Base-by-base conservation (phyloP, 1,140 invertebrate genomes). In the Drosophila melanica region DNA sequence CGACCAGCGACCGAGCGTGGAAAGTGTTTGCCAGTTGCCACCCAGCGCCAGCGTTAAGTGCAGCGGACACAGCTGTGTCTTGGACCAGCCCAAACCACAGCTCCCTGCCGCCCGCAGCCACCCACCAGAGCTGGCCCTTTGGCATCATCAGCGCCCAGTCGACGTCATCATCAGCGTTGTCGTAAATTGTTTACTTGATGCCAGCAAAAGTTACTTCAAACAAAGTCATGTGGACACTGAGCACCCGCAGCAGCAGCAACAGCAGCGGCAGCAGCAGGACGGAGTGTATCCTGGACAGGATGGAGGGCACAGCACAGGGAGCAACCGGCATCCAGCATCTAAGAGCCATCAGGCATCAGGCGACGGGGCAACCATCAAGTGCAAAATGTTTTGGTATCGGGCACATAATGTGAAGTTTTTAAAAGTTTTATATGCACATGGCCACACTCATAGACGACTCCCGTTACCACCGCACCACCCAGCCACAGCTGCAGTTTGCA, bases 141-240 rank as follows among this genome's bases (percentile, higher is more conserved):
- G 54, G 62, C 80, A 64, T 66, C 80, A 84, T 76, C 69, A 69
- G 23, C 62, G 62, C 27, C 50, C 68, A 66, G 85, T 53, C 79
- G 72, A 84, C 85, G 84, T 89, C 84, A 89, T 89, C 84, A 89
- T 89, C 79, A 89, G 84, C 65, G 77, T 73, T 77, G 85, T 89
- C 84, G 79, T 79, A 89, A 89, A 90, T 89, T 89, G 84, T 89
- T 89, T 89, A 80, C 79, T 89, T 87, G 84, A 90, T 84, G 84
- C 77, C 67, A 68, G 79, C 54, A 84, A 79, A 84, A 84, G 66
- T 89, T 89, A 72, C 80, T 89, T 89, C 69, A 87, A 87, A 87
- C 84, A 87, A 86, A 87, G 82, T 86, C 82, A 87, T 87, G 75
- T 89, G 82, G 79, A 87, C 84, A 87, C 84, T 66, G 71, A 68